A percentile compares a stretch with the other conserved stretches of the same genome.
Conservation (phyloP, 1,140 invertebrate species). For the Panulirus ornatus region DNA sequence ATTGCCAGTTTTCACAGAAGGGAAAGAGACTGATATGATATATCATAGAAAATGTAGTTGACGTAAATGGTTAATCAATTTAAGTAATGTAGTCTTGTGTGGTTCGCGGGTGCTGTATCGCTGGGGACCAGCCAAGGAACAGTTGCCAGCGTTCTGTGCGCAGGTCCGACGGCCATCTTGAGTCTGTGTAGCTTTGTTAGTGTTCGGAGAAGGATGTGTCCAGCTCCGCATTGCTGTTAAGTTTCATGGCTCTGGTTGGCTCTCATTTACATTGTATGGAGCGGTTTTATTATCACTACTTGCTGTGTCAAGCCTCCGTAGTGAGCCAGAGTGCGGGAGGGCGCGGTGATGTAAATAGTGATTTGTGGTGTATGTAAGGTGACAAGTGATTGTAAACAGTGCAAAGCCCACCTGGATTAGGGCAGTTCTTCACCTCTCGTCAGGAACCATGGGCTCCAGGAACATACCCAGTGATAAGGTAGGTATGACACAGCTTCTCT, state of each 20-base stretch:
- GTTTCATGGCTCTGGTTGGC: conserved; percentile 25
- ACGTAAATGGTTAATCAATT: no score
- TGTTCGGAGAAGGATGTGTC: conserved; percentile 22
- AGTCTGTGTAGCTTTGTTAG: conserved; percentile 48
- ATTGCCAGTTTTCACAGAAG: no score
- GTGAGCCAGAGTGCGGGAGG: neutral
- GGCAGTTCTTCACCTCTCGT: neutral
- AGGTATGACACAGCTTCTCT: neutral
- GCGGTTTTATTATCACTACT: neutral
- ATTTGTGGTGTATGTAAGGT: conserved; percentile 15
- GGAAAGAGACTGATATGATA: no score
- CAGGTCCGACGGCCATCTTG: conserved; percentile 42
- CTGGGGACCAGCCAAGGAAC: no score
- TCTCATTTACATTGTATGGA: neutral
- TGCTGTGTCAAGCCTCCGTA: neutral
- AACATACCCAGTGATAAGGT: conserved; percentile 37
- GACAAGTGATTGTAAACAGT: conserved; percentile 6
- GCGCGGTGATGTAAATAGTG: conserved; percentile 8
- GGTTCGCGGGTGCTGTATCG: neutral
- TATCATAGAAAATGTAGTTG: no score
- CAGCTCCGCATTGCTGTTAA: neutral
- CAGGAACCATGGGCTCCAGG: conserved; percentile 35
- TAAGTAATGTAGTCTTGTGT: no score
- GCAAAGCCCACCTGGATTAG: conserved; percentile 26
- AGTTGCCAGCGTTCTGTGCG: conserved; percentile 12